Conservation (phyloP, 2,797 vertebrate species). For the Mormyrops attenuatus region DNA sequence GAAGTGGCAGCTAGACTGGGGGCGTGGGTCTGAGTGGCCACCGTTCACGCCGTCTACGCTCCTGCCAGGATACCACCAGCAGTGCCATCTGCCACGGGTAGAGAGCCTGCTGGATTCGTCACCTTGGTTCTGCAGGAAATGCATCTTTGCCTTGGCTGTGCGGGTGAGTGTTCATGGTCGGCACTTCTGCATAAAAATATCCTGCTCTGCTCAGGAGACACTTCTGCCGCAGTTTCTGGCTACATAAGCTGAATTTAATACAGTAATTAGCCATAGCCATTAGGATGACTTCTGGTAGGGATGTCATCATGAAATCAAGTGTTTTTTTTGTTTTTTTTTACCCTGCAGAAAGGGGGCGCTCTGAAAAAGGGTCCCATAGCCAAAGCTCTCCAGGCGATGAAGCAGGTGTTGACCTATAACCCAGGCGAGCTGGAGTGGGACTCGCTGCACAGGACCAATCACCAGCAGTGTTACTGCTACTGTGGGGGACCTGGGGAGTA, state of each 20-base stretch:
- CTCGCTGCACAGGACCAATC: conserved; percentile 87
- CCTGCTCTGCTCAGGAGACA: neutral
- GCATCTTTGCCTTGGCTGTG: conserved; percentile 90
- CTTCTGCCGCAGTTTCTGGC: neutral
- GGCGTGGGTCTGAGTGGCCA: conserved; percentile 21
- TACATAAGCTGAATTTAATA: neutral
- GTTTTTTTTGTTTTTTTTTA: neutral
- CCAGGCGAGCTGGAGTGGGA: conserved; percentile 86
- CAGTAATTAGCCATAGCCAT: neutral
- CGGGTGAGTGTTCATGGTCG: conserved; percentile 66
- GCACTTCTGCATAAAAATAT: neutral
- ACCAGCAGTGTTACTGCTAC: conserved; percentile 96
- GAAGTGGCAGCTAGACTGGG: neutral
- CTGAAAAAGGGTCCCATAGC: conserved; percentile 87
- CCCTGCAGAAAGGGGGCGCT: conserved; percentile 83
- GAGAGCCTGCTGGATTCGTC: conserved; percentile 53
- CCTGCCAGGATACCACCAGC: conserved; percentile 83
- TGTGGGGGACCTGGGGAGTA: conserved; percentile 93
- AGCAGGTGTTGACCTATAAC: conserved; percentile 83
- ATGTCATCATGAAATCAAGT: neutral
- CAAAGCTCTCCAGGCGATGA: conserved; percentile 79
- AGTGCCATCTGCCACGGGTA: conserved; percentile 82
- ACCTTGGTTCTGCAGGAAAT: conserved; percentile 89
- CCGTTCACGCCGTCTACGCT: conserved; percentile 8
- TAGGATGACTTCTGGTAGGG: neutral